Conservation (phyloP, 2,888 invertebrate species). For the Drosophila ustulata region DNA sequence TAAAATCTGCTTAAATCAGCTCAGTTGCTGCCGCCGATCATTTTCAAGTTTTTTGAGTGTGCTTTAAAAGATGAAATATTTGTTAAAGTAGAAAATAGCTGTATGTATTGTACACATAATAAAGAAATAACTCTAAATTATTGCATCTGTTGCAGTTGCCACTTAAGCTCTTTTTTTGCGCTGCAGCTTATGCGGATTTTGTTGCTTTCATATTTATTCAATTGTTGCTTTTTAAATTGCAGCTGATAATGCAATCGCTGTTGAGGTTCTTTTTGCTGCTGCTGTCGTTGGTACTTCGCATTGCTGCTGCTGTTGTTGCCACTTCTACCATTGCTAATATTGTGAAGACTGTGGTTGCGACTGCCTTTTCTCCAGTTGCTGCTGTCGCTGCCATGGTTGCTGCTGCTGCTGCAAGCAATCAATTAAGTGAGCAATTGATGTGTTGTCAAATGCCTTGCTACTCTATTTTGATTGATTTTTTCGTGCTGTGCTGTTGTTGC, state of each 20-base stretch:
- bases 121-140: not conserved
- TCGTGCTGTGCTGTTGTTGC: constrained; percentile 7
- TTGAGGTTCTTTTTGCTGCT: not conserved
- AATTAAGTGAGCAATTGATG: constrained; percentile 58
- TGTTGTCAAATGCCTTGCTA: constrained; percentile 60
- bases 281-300: not conserved
- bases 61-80: too few relatives aligned
- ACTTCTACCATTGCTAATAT: not conserved
- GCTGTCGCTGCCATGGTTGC: not conserved
- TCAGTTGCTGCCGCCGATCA: not conserved
- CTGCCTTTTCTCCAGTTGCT: constrained; percentile 1
- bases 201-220: not conserved
- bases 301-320: not conserved
- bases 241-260: not conserved
- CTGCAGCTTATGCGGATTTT: not conserved
- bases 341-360: constrained; percentile 12
- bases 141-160: not conserved
- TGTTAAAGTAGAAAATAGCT: too few relatives aligned
- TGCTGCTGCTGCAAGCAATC: constrained; percentile 57
- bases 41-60: not conserved
- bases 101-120: too few relatives aligned
- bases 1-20: constrained; percentile 18
- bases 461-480: constrained; percentile 69
- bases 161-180: not conserved
- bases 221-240: not conserved